phyloP scores from a whole-genome alignment of 2,888 invertebrate species.

The Rosalia funebris region DNA sequence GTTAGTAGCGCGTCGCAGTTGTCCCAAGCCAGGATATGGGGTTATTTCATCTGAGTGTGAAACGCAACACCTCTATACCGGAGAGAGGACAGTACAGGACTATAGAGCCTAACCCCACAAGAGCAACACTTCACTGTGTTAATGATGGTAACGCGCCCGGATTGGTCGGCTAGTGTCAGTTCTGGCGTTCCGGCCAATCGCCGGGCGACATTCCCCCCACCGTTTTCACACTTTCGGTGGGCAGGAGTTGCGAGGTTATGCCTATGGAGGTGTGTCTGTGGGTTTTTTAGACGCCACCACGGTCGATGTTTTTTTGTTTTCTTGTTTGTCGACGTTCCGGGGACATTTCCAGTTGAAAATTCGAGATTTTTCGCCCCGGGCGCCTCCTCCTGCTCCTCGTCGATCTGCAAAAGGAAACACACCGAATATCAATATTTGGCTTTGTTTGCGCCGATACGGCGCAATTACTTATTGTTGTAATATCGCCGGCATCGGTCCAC shows the following conservation, averaged over 20 bases:
- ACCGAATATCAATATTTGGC: conserved; percentile 14
- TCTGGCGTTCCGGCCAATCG: conserved; percentile 61
- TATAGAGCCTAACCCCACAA: conserved; percentile 61
- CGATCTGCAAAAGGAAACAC: conserved; percentile 21
- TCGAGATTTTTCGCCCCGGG: conserved; percentile 6
- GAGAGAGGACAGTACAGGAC: conserved; percentile 62
- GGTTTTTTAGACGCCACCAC: conserved; percentile 59
- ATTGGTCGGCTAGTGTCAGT: conserved; percentile 62
- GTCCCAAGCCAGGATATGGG: conserved; percentile 31
- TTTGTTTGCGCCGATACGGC: not conserved
- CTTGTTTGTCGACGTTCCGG: conserved; percentile 37
- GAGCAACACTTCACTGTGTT: conserved; percentile 62
- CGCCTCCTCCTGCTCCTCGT: not conserved
- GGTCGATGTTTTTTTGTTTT: conserved; percentile 42
- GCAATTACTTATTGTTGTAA: not conserved
- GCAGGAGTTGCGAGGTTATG: conserved; percentile 62
- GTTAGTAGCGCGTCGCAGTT: conserved; percentile 28
- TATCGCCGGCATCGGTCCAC: not conserved
- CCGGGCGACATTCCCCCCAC: conserved; percentile 63
- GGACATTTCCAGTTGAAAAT: conserved; percentile 38
- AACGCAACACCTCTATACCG: conserved; percentile 62
- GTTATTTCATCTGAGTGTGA: conserved; percentile 53
- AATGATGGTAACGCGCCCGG: conserved; percentile 62
- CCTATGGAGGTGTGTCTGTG: conserved; percentile 62
- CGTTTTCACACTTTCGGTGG: conserved; percentile 63